Conservation (phyloP, 2,113 vertebrate species). For the Elanus axillaris region DNA sequence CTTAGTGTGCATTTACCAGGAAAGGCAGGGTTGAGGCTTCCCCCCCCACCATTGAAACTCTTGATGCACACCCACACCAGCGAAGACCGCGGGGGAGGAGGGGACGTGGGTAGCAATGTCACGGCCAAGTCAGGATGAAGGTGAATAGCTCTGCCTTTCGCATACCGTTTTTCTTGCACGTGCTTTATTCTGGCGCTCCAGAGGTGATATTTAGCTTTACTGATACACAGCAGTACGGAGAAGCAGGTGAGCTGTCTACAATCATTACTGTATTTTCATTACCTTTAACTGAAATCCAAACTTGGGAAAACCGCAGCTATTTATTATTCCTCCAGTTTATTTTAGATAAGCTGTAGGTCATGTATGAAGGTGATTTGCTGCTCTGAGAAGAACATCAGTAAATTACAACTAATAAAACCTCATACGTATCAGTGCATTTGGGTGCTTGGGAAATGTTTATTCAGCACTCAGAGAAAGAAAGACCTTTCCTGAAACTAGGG, state of each 20-base stretch:
- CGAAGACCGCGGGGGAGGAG: not conserved
- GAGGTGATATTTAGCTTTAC: not conserved
- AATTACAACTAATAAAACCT: not conserved
- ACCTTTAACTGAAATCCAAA: not conserved
- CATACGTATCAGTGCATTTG: not conserved
- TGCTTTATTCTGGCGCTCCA: not conserved
- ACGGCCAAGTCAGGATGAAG: too few species aligned
- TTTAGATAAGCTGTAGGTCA: not conserved
- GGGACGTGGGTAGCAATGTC: accelerated
- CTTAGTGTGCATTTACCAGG: not conserved
- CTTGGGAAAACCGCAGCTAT: not conserved
- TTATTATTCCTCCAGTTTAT: not conserved
- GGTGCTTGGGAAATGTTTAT: not conserved
- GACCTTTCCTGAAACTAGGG: not conserved
- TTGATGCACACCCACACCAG: too few species aligned
- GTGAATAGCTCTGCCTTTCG: not conserved
- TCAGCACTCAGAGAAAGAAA: not conserved
- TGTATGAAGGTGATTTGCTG: not conserved
- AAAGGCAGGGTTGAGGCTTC: not conserved
- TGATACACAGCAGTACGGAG: not conserved
- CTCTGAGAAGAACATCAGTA: not conserved
- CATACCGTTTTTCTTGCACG: not conserved
- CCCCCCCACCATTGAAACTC: not conserved
- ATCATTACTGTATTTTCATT: not conserved
- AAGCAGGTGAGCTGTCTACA: not conserved